phyloP scores from a whole-genome alignment of 2,113 vertebrate species.

The Psittacus erithacus region DNA sequence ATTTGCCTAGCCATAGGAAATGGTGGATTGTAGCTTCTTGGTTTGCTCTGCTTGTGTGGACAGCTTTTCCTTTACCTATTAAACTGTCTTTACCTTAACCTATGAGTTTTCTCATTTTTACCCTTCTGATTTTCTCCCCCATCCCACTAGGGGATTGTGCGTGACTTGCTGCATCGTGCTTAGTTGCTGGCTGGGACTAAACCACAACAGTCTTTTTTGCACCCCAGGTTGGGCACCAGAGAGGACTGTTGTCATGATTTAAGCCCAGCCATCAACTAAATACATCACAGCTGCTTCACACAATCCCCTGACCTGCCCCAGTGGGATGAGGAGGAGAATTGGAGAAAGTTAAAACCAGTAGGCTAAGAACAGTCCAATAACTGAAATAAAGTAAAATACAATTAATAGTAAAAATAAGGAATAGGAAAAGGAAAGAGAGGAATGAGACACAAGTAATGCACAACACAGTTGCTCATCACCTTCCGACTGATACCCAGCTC shows the following conservation, averaged over 20 bases:
- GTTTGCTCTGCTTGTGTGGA: neutral
- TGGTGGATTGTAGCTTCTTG: neutral
- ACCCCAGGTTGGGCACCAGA: neutral
- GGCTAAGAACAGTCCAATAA: neutral
- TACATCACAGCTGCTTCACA: neutral
- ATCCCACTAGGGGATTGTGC: neutral
- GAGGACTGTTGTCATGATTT: neutral
- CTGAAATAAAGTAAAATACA: neutral
- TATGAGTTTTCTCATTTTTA: neutral
- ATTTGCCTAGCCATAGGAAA: neutral
- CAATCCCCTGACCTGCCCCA: neutral
- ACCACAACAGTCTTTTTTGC: neutral
- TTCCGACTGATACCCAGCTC: neutral
- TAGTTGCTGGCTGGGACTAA: neutral
- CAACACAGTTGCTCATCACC: neutral
- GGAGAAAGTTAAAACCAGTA: neutral
- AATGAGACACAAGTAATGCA: neutral
- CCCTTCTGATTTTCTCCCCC: neutral
- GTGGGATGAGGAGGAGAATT: neutral
- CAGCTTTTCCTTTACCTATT: neutral
- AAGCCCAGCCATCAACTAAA: neutral
- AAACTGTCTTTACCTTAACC: neutral
- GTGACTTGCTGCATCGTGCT: neutral
- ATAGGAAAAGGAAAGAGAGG: neutral
- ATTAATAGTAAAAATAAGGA: neutral